These are phyloP conservation scores for Nyctereutes procyonoides DNA, from an alignment of 2,113 vertebrate species.

Conservation along the genomic window DNA sequence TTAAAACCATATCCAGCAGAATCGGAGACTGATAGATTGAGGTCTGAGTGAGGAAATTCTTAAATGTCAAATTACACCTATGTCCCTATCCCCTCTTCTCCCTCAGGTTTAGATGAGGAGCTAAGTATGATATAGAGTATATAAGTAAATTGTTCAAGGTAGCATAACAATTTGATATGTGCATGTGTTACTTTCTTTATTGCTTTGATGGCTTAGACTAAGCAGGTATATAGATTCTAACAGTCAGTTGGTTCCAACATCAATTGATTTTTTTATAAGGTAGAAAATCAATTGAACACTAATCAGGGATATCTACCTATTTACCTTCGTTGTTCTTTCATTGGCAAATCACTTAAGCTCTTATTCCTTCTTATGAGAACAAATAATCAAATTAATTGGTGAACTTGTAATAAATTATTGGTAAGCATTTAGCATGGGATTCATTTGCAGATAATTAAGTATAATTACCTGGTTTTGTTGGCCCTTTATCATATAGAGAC, in stretches of 20 bases:
- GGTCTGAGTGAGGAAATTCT: not conserved
- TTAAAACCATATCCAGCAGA: not conserved
- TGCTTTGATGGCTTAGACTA: not conserved
- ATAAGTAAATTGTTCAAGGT: not conserved
- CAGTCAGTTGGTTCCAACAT: constrained; percentile 41
- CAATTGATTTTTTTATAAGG: constrained; percentile 62
- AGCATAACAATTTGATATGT: not conserved
- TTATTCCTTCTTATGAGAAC: constrained; percentile 68
- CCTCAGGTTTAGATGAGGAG: not conserved
- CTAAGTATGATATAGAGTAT: not conserved
- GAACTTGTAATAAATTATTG: constrained; percentile 79
- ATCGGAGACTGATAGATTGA: not conserved
- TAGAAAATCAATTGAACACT: constrained; percentile 67
- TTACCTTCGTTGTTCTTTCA: constrained; percentile 76
- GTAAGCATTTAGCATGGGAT: constrained; percentile 74
- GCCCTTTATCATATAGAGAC: constrained; percentile 36
- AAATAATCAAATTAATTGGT: constrained; percentile 70
- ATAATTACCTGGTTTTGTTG: constrained; percentile 73
- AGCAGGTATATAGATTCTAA: constrained; percentile 42
- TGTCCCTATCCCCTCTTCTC: not conserved
- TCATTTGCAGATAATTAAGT: constrained; percentile 82
- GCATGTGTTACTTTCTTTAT: not conserved
- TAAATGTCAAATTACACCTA: not conserved
- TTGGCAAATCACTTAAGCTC: constrained; percentile 80
- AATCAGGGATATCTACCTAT: constrained; percentile 68